Base-by-base conservation (phyloP, 2,888 invertebrate genomes). In the Drosophila kambysellisi region DNA sequence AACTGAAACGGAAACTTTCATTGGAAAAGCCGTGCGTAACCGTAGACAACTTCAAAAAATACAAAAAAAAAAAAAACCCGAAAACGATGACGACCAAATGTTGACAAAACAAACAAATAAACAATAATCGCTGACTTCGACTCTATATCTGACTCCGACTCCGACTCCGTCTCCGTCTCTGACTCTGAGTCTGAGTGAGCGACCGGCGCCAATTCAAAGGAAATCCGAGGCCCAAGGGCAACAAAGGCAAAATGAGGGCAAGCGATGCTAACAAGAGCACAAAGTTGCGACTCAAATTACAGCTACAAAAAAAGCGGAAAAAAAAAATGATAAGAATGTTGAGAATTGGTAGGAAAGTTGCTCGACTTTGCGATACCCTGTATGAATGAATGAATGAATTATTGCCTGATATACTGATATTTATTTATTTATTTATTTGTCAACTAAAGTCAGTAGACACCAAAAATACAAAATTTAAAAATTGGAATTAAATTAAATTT, bases 81-180 rank as follows among this genome's bases (percentile, higher is more conserved):
- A 32, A n/a, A 32, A 52, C 9, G 20, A 75, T 78, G 80, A 75
- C 79, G 53, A 79, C 73, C 81, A 81, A 88, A 79, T 85, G 85
- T 85, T 85, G 85, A 85, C 85, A 89, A 87, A 85, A 85, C 89
- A 85, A 87, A 87, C 79, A 88, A 88, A 84, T 86, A 85, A 84
- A 77, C 76, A 72, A 76, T 70, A 76, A 70, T 70, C 70, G 70
- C 61, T 57, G 74, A 48, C 54, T 46, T 37, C 2, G 35, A 39
- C 54, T 41, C 51, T 8, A 30, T 37, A 15, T 15, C 29, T 25
- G 29, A 25, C 29, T 17, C 33, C 35, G 57, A 50, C 46, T 15
- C 17, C 3, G 37, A 17, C 37, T 37, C 17, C 3, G 39, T 25
- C 37, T 37, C 7, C 3, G 39, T 25, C 53, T 33, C 41, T 11